These are phyloP conservation scores for Eristalis arbustorum DNA, from an alignment of 2,888 invertebrate species.

Conservation along the genomic window DNA sequence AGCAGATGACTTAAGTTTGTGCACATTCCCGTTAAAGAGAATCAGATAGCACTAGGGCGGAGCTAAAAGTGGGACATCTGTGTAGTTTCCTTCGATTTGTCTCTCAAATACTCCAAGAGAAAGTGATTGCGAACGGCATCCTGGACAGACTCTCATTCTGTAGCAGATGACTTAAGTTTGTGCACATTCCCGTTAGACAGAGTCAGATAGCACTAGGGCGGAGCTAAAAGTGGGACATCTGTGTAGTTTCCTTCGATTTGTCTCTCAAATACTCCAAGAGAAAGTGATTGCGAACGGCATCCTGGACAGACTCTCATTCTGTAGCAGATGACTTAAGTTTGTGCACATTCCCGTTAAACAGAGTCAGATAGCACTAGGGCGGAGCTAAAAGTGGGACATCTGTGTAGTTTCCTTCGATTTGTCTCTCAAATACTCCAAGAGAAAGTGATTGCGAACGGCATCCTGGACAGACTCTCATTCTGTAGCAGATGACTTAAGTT, in stretches of 20 bases:
- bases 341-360: too few relatives aligned
- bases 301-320: conserved; percentile 17
- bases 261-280: conserved; percentile 29
- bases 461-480: background rate
- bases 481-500: background rate
- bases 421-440: background rate
- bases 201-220: background rate
- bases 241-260: background rate
- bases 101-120: conserved; percentile 32
- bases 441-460: background rate
- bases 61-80: conserved; percentile 27
- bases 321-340: conserved; percentile 26
- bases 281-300: conserved; percentile 24
- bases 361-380: background rate
- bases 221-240: conserved; percentile 24
- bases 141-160: conserved; percentile 24
- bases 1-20: background rate
- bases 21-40: background rate
- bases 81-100: conserved; percentile 2
- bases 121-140: conserved; percentile 32
- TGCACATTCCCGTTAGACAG: background rate
- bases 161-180: conserved; percentile 31
- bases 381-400: background rate
- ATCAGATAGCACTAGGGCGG: background rate
- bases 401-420: background rate